phyloP scores from a whole-genome alignment of 2,888 invertebrate genomes.

The Erebia aethiops region DNA sequence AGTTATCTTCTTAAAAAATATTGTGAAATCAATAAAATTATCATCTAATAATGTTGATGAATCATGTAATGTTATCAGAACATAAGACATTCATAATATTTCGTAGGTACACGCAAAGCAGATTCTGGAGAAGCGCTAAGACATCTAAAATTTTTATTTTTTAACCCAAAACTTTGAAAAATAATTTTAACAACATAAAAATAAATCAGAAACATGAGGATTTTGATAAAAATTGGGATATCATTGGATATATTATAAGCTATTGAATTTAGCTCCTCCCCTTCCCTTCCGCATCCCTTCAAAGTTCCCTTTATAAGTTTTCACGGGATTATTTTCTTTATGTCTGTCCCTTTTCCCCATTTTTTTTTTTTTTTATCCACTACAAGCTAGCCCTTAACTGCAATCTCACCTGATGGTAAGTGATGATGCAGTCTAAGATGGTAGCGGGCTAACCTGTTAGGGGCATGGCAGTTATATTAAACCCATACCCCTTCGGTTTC shows the following conservation, averaged over 20 bases:
- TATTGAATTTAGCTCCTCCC: background rate
- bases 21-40: slow-evolving; percentile 14
- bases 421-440: too few species aligned
- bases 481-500: too few species aligned
- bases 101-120: background rate
- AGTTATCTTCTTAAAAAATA: slow-evolving; percentile 16
- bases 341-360: background rate
- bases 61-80: slow-evolving; percentile 5
- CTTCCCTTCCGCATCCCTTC: background rate
- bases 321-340: too few species aligned
- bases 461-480: too few species aligned
- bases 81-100: background rate
- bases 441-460: too few species aligned
- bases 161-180: too few species aligned
- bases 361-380: too few species aligned
- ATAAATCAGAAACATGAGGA: background rate
- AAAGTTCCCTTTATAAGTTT: background rate
- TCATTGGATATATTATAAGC: background rate
- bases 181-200: too few species aligned
- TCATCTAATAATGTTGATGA: slow-evolving; percentile 1
- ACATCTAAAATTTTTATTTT: too few species aligned
- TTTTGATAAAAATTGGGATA: background rate
- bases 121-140: background rate
- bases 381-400: too few species aligned
- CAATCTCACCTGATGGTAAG: too few species aligned